Conservation (phyloP, 2,797 vertebrate genomes). For the Coccyzus lansbergi region DNA sequence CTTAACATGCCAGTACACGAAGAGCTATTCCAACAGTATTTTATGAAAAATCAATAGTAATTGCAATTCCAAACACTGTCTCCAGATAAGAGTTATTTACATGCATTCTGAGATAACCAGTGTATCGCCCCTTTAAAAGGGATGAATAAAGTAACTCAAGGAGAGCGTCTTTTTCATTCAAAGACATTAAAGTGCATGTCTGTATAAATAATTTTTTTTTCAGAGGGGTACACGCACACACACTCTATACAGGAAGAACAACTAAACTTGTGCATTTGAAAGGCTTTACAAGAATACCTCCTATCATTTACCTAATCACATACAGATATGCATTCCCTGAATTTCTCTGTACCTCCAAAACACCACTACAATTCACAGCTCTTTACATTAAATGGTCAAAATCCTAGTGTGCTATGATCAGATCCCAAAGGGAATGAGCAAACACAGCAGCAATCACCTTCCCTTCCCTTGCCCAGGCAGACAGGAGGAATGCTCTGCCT, state of each 20-base stretch:
- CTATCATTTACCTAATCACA: fast-evolving
- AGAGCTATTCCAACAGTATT: neutral
- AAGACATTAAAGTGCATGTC: neutral
- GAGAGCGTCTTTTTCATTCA: neutral
- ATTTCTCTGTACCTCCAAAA: neutral
- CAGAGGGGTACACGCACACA: neutral
- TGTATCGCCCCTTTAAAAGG: neutral
- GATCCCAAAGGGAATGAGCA: neutral
- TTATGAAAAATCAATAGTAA: constrained; percentile 37
- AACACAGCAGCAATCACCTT: fast-evolving
- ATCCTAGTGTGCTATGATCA: neutral
- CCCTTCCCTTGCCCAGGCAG: neutral
- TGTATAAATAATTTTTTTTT: neutral
- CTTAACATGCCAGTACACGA: neutral
- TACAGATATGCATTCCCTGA: neutral
- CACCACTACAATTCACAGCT: fast-evolving
- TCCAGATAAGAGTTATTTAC: neutral
- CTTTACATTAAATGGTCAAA: neutral
- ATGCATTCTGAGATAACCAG: neutral
- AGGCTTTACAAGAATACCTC: neutral
- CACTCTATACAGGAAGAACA: neutral
- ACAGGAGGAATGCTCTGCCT: neutral
- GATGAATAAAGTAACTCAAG: neutral
- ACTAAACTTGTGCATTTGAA: neutral
- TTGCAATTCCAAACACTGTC: neutral